Conservation (phyloP, 2,888 invertebrate species). For the Latheticus oryzae region DNA sequence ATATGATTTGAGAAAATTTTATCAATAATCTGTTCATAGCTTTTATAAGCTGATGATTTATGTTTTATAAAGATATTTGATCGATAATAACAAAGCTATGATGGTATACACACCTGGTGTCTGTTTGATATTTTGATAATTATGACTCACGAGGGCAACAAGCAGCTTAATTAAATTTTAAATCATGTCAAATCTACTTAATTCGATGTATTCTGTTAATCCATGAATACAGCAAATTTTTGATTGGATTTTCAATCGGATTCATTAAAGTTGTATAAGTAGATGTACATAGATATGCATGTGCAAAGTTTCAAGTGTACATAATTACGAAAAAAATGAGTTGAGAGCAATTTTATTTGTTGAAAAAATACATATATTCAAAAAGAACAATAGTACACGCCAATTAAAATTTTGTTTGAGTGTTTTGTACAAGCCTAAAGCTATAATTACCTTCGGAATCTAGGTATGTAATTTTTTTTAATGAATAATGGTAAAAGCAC, state of each 20-base stretch:
- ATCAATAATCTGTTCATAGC: conserved; percentile 16
- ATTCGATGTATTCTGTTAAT: no score
- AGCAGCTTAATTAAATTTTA: conserved; percentile 34
- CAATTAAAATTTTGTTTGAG: no score
- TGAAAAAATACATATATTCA: no score
- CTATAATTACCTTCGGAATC: no score
- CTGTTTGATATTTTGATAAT: conserved; percentile 5
- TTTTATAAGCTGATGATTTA: conserved; percentile 10
- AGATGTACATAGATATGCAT: conserved; percentile 11
- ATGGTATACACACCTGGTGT: conserved; percentile 19
- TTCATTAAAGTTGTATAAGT: conserved; percentile 36
- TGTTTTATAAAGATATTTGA: conserved; percentile 10
- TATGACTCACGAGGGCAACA: conserved; percentile 4
- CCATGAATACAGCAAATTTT: no score
- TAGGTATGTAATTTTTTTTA: no score
- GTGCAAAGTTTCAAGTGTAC: conserved; percentile 11
- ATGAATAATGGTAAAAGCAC: no score
- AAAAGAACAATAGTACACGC: no score
- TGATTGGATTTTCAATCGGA: conserved; percentile 29
- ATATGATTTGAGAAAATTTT: not conserved
- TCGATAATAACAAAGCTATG: conserved; percentile 19
- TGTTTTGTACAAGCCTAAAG: no score
- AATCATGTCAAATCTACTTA: conserved; percentile 30
- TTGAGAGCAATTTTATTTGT: no score
- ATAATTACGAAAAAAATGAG: not conserved